Evolutionary conservation across 2,888 invertebrate genomes (phyloP), one percentile per base, ranked within the genome.

Genomic region (Selenia dentaria): DNA sequence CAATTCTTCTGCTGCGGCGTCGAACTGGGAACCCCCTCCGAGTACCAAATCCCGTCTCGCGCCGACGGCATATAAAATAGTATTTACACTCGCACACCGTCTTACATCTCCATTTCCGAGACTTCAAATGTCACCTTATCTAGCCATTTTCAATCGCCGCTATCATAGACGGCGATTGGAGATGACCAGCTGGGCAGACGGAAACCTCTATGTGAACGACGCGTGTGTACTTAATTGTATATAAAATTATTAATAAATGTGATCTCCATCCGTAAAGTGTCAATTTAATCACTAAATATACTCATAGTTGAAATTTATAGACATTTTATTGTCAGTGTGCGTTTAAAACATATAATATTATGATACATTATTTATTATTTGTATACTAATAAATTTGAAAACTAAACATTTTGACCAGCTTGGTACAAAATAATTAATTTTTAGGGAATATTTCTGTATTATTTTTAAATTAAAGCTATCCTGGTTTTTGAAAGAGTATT

Each of bases 1-100:
- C 79, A 82, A 54, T 67, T 87, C 60, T 73, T 89, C 71, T 89
- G 89, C 70, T 89, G 89, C 66, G 87, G 88, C 43, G 68, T 79
- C 27, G 62, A 72, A 22, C 70, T 79, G 65, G 75, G 78, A 16
- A 67, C 79, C 2, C 73, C 83, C 58, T 86, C 87, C 48, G 87
- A 88, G 51, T 78, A 85, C 54, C 64, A 79, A 43, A 42, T 85
- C 9, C 72, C 79, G 13, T 54, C 63, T 20, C 63, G 70, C 33
- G 43, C 37, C 41, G 38, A 25, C 41, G 82, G 69, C 62, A 74
- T 84, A 51, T 87, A 79, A 56, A 31, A 42, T 10, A 40, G 34
- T 40, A 35, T 28, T 26, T 16, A 25, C 52, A 46, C 35, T 41
- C 37, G 48, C 54, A 41, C 40, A 33, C 53, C 25, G 36, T 20